Evolutionary conservation across 1,140 invertebrate genomes (phyloP), one percentile per base, ranked within the genome.

Genomic region (Calycopis cecrops): DNA sequence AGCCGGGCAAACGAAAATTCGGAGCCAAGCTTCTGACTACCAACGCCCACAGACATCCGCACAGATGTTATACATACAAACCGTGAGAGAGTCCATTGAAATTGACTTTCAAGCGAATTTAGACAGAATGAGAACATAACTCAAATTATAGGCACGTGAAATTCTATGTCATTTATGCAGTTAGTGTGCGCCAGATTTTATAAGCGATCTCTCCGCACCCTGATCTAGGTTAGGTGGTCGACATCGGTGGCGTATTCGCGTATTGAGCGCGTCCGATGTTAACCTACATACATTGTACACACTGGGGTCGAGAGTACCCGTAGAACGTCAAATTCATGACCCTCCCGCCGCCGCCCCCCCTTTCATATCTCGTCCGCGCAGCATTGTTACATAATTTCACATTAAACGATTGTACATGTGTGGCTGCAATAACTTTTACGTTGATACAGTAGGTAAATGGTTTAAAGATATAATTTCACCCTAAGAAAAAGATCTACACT

Each of bases 171-270:
- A 79, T 73, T 81, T 72, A 79, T 80, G 78, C 66, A 79, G 78
- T 68, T 68, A 62, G 63, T 72, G 77, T 77, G 79, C 76, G 79
- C 79, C 78, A 87, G 77, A 87, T 87, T 84, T 87, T 79, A 85
- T 84, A 87, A 84, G 78, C 77, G 79, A 82, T 87, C 81, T 87
- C 84, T 85, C 80, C 68, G 69, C 74, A 79, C 81, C 79, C 81
- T 87, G 84, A 87, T 85, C 79, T 85, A 84, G 81, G 81, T 86
- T 85, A 86, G 78, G 81, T 83, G 79, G 81, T 80, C 83, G 83
- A 69, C 80, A 76, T 75, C 74, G 67, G 73, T 70, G 67, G 77
- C 76, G 81, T 86, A 86, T 85, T 76, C 81, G 77, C 76, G 81
- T 86, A 86, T 85, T 76, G 83, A 86, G 83, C 83, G 80, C 79